Evolutionary conservation across 2,797 vertebrate genomes (phyloP).

Genomic region (Galago senegalensis): DNA sequence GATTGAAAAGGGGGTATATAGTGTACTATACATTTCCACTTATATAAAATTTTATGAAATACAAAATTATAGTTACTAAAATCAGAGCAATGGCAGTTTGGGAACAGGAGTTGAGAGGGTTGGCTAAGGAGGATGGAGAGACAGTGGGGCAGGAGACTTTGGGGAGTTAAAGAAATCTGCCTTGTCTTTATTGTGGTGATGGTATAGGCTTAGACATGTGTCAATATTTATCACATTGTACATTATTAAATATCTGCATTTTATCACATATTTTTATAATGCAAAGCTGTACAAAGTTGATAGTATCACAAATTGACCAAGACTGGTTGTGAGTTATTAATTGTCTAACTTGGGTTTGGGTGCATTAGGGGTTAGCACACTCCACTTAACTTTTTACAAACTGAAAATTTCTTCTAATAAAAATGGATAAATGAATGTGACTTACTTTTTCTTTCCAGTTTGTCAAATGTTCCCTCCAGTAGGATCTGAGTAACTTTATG

Average conservation of each 20-base stretch:
- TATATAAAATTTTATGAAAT: neutral
- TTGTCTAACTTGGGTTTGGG: fast-evolving
- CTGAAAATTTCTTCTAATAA: neutral
- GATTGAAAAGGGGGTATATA: neutral
- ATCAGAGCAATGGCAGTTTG: neutral
- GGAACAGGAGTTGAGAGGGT: fast-evolving
- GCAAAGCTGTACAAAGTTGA: neutral
- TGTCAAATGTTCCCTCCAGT: neutral
- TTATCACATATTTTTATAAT: no score
- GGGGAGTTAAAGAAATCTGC: neutral
- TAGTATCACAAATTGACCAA: neutral
- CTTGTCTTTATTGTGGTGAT: neutral
- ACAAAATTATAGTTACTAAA: neutral
- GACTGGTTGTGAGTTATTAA: neutral
- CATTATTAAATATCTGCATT: neutral
- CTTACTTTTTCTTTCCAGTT: neutral
- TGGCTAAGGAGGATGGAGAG: no score
- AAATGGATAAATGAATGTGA: neutral
- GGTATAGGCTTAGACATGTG: neutral
- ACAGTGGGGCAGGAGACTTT: neutral
- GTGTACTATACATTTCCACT: neutral
- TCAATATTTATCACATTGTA: neutral
- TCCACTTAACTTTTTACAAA: neutral
- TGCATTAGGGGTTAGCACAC: neutral
- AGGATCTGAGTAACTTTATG: neutral